Evolutionary conservation across 2,888 invertebrate genomes (phyloP), one percentile per base, ranked within the genome.

Genomic region (Apomyelois bistriatella): DNA sequence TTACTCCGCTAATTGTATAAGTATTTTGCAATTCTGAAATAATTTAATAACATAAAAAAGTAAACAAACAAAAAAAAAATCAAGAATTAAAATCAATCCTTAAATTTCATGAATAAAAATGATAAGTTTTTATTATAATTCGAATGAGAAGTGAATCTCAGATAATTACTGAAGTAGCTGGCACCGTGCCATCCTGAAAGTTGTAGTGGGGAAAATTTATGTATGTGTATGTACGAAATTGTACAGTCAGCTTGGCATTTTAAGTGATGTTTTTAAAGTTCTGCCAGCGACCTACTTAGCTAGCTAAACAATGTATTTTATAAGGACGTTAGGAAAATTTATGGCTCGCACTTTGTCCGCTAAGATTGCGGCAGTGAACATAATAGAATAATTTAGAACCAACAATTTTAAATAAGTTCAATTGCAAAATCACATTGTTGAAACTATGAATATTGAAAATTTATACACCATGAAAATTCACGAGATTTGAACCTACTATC

Each of bases 171-270:
- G 65, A 61, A 65, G 62, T 58, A 56, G 17, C 70, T 85, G 85
- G 85, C 82, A 46, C 1, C n/a, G 2, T 10, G 80, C 84, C 84
- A 85, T 63, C 62, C 64, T 66, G 74, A 76, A 76, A 70, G 72
- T 72, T 72, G 76, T 74, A 71, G 72, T 72, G 72, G 72, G 77
- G 82, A 75, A 80, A 76, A 80, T 76, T 69, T 74, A 74, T 76
- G 62, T 63, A 68, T 72, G 71, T 70, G 74, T 62, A 63, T 65
- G 58, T 69, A 68, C 65, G 66, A 66, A 69, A 67, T 66, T 64
- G 73, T 81, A 81, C 69, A 59, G 68, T 74, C 65, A n/a, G 59
- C 64, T 65, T 52, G 63, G 62, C 46, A 60, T 61, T 52, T n/a
- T n/a, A 7, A 13, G 41, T 16, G 15, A 7, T 37, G 43, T 36